phyloP scores from a whole-genome alignment of 2,888 invertebrate genomes.

The Synanthedon formicaeformis region DNA sequence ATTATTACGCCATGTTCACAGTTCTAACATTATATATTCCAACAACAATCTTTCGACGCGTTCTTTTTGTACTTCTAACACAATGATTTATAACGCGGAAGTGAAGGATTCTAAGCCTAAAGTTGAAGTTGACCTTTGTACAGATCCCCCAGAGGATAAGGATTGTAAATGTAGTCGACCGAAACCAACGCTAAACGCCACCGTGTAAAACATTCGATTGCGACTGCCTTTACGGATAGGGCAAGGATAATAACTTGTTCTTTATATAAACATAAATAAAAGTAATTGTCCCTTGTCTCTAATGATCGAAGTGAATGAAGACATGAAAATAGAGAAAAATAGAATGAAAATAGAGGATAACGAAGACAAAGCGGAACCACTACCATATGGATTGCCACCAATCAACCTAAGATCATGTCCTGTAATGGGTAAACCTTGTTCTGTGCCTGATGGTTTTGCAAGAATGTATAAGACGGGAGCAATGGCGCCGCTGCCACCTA shows the following conservation, averaged over 20 bases:
- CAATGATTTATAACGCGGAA: slow-evolving; percentile 21
- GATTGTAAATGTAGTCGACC: slow-evolving; percentile 52
- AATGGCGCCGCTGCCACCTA: slow-evolving; percentile 37
- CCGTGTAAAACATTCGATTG: slow-evolving; percentile 56
- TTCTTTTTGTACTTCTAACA: slow-evolving; percentile 15
- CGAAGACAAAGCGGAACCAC: slow-evolving; percentile 43
- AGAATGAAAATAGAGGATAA: slow-evolving; percentile 36
- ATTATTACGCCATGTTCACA: slow-evolving; percentile 5
- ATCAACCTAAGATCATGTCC: slow-evolving; percentile 59
- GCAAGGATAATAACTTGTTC: slow-evolving; percentile 37
- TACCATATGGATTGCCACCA: slow-evolving; percentile 58
- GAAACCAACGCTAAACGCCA: slow-evolving; percentile 38
- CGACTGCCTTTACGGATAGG: slow-evolving; percentile 44
- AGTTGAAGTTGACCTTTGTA: slow-evolving; percentile 27
- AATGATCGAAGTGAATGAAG: slow-evolving; percentile 32
- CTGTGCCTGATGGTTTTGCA: slow-evolving; percentile 56
- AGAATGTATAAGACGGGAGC: slow-evolving; percentile 54
- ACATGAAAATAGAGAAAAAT: too few species aligned
- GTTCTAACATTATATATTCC: slow-evolving; percentile 7
- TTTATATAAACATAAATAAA: slow-evolving; percentile 11
- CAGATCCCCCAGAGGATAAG: slow-evolving; percentile 36
- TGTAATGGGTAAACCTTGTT: slow-evolving; percentile 52
- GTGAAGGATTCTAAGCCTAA: slow-evolving; percentile 16
- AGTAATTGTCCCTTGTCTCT: slow-evolving; percentile 41
- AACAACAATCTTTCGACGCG: slow-evolving; percentile 12